Base-by-base conservation (phyloP, 64 coral and sea anemone genomes). In the Dendronephthya gigantea region DNA sequence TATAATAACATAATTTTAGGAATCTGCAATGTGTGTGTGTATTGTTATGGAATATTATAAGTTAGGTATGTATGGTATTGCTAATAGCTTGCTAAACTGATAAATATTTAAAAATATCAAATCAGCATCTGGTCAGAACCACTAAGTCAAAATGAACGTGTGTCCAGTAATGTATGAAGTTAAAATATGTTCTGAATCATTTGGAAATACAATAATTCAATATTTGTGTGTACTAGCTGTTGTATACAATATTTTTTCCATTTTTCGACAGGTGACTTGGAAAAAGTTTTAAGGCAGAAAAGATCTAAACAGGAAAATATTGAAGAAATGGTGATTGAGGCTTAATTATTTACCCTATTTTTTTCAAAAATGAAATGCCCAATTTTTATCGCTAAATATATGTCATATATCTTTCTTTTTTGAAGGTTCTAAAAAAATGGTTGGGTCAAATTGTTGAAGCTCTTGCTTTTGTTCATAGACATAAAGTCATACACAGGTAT, bases 1-100 rank as follows among this genome's bases (percentile, higher is more conserved):
- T n/a, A n/a, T n/a, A n/a, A 66, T n/a, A 8, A 8, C 22, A 30
- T 66, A 6, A 66, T 14, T 66, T 66, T 66, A 97, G 94, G 94
- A 97, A 81, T 89, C 89, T 48, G 94, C 94, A 12, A 97, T 97
- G 94, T 97, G 90, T 93, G 94, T 97, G 0, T 97, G 94, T 72
- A 97, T 97, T 91, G 94, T 97, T 10, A 97, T 93, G 92, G 89
- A 97, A 62, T 93, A 90, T 86, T 97, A 97, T 85, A 93, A 93
- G 83, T 49, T 97, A 9, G 94, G 94, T 97, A 38, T n/a, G n/a
- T n/a, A n/a, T n/a, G n/a, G n/a, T n/a, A n/a, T n/a, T n/a, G n/a
- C n/a, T n/a, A n/a, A n/a, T n/a, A n/a, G n/a, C n/a, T n/a, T n/a
- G n/a, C n/a, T n/a, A n/a, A n/a, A n/a, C n/a, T n/a, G n/a, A n/a